phyloP scores from a whole-genome alignment of 23 tunicate species.

The Styela clava region DNA sequence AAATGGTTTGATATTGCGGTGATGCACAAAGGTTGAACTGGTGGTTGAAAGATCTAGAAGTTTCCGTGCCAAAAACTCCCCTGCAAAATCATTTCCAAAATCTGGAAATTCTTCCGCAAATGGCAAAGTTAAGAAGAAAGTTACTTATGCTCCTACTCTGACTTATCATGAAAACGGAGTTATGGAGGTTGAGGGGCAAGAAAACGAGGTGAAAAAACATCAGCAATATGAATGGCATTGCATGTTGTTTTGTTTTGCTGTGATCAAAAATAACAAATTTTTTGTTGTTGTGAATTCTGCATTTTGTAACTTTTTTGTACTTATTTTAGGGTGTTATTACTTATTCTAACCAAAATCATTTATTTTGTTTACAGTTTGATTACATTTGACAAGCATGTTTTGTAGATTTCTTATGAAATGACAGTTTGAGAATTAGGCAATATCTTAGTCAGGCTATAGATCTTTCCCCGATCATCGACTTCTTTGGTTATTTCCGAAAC shows the following conservation, averaged over 20 bases:
- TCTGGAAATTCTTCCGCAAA: background rate
- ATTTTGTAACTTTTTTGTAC: too few relatives aligned
- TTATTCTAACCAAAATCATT: too few relatives aligned
- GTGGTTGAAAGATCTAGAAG: constrained; percentile 69
- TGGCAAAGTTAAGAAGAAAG: background rate
- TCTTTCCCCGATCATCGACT: too few relatives aligned
- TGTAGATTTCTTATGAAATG: too few relatives aligned
- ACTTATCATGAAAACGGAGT: background rate
- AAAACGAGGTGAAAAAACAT: background rate
- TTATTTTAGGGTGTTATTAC: too few relatives aligned
- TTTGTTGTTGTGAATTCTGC: too few relatives aligned
- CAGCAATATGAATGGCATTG: background rate
- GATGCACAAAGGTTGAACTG: constrained; percentile 36
- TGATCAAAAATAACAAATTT: too few relatives aligned
- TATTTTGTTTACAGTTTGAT: too few relatives aligned
- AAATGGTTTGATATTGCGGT: background rate
- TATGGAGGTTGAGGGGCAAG: background rate
- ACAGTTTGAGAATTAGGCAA: too few relatives aligned
- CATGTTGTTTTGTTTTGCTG: background rate
- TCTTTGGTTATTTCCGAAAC: too few relatives aligned
- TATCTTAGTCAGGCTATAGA: too few relatives aligned
- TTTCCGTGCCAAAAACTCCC: constrained; percentile 22
- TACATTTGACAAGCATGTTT: too few relatives aligned
- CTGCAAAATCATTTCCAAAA: background rate
- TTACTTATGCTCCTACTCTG: background rate